A percentile compares a stretch with the other conserved stretches of the same genome.
Conservation (phyloP, 2,888 invertebrate species). For the Apamea monoglypha region DNA sequence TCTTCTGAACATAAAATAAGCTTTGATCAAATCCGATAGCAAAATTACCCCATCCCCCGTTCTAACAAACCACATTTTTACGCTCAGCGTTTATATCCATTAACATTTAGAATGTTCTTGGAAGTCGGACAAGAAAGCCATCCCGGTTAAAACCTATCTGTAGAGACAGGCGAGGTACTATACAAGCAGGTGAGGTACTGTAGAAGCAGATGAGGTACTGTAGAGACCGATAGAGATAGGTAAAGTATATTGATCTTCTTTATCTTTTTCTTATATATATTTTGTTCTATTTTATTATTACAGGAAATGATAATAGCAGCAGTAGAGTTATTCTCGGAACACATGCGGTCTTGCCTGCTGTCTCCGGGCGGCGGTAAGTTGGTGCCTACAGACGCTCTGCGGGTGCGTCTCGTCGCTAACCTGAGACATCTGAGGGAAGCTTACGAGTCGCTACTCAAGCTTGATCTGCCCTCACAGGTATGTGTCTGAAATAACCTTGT, state of each 20-base stretch:
- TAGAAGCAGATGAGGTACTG: not conserved
- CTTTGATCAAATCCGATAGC: no score
- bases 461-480: constrained; percentile 96
- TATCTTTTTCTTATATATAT: no score
- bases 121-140: not conserved
- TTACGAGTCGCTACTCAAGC: constrained; percentile 94
- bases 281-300: constrained; percentile 17
- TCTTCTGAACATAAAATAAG: not conserved
- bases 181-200: not conserved
- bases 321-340: constrained; percentile 93
- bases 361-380: constrained; percentile 88
- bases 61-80: no score
- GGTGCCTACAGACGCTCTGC: constrained; percentile 88
- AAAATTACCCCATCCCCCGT: no score
- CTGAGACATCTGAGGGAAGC: constrained; percentile 94
- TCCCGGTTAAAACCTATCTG: not conserved
- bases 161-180: not conserved
- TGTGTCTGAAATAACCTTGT: not conserved
- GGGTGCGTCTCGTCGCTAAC: constrained; percentile 91
- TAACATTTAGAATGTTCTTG: not conserved
- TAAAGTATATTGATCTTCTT: no score
- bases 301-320: constrained; percentile 95
- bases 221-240: not conserved
- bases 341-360: constrained; percentile 93
- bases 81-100: not conserved